Conservation (phyloP, 1,140 invertebrate species). For the Lamellibrachia luymesi region DNA sequence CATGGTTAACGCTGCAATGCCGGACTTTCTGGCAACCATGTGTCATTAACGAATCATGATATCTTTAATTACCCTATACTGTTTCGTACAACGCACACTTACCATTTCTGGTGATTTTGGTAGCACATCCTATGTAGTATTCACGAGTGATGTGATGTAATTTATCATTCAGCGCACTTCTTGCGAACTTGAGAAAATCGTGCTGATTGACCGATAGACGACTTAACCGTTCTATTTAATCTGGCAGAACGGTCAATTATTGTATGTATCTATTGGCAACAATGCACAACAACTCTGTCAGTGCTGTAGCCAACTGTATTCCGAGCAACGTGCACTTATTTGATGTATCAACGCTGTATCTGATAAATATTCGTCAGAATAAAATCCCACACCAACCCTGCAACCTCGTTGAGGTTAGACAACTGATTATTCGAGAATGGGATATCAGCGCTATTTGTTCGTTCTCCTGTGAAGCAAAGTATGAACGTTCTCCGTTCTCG, state of each 20-base stretch:
- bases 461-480: background rate
- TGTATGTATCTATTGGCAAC: constrained; percentile 1
- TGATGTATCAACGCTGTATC: background rate
- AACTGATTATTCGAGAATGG: background rate
- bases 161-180: background rate
- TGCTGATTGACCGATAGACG: background rate
- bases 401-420: background rate
- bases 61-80: background rate
- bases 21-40: background rate
- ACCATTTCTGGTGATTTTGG: background rate
- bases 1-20: background rate
- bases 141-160: background rate
- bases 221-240: background rate
- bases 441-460: background rate
- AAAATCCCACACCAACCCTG: background rate
- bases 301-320: background rate
- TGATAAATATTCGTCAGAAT: background rate
- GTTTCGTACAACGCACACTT: background rate
- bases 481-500: background rate
- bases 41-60: background rate
- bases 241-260: background rate
- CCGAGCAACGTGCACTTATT: background rate
- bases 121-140: background rate
- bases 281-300: background rate
- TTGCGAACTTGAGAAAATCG: no score